Conservation (phyloP, 2,113 vertebrate species). For the Morone chrysops region DNA sequence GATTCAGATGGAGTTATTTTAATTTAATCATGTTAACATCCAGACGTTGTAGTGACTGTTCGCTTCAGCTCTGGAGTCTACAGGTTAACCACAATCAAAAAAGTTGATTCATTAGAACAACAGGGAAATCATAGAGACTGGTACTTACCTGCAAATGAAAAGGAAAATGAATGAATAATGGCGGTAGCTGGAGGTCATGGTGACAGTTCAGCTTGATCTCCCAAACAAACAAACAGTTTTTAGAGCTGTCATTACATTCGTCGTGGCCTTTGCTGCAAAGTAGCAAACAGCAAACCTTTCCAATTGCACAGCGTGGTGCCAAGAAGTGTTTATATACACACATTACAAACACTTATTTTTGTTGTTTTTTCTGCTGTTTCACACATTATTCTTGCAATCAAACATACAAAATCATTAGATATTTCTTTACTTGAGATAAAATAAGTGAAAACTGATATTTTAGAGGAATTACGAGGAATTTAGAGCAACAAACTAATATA, state of each 20-base stretch:
- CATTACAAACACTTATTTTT: neutral
- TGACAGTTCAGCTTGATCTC: slow-evolving; percentile 34
- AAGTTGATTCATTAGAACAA: neutral
- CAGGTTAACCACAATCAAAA: neutral
- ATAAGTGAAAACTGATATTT: neutral
- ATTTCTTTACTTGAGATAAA: neutral
- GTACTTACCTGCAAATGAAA: neutral
- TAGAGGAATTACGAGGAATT: neutral
- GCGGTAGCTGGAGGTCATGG: slow-evolving; percentile 7
- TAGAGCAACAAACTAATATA: neutral
- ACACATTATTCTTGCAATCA: neutral
- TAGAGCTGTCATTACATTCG: neutral
- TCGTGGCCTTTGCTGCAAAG: neutral
- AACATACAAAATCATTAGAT: neutral
- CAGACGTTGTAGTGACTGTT: neutral
- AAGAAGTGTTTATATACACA: neutral
- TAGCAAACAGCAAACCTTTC: neutral
- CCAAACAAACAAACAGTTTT: neutral
- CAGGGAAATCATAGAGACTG: neutral
- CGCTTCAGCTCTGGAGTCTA: neutral
- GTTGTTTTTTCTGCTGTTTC: neutral
- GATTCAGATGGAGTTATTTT: neutral
- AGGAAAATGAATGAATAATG: neutral
- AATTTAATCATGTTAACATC: neutral
- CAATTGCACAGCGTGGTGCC: neutral